These are phyloP conservation scores for Tipula helvola DNA, from an alignment of 2,888 invertebrate species.

Conservation along the genomic window DNA sequence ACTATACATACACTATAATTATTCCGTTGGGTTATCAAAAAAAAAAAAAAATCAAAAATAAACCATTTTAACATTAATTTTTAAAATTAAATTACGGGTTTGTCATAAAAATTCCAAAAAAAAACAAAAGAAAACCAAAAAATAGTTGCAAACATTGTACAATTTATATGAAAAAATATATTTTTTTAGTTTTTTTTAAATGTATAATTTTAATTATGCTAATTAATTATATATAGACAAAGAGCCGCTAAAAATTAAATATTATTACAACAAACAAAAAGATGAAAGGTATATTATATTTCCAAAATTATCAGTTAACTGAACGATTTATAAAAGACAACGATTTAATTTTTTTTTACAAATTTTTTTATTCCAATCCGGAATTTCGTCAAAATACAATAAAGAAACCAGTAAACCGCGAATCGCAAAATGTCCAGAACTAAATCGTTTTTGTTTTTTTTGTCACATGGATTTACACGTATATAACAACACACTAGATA, in stretches of 20 bases:
- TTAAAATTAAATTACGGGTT: background rate
- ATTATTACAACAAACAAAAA: conserved; percentile 9
- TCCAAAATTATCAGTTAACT: background rate
- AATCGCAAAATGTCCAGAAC: background rate
- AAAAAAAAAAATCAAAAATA: background rate
- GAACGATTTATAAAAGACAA: background rate
- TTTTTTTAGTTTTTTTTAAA: background rate
- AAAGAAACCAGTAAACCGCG: background rate
- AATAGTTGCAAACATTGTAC: background rate
- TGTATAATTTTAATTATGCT: background rate
- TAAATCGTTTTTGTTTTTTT: background rate
- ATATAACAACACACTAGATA: background rate
- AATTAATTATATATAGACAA: background rate
- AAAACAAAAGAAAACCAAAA: background rate
- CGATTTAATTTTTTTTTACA: background rate
- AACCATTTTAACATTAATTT: background rate
- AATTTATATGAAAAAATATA: background rate
- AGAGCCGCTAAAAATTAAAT: background rate
- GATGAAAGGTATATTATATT: conserved; percentile 9
- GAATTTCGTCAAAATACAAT: background rate
- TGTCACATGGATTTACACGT: background rate
- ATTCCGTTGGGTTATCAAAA: background rate
- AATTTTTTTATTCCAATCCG: background rate
- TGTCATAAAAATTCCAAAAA: background rate
- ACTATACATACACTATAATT: background rate